Conservation (phyloP, 2,888 invertebrate genomes). For the Lycia hirtaria region DNA sequence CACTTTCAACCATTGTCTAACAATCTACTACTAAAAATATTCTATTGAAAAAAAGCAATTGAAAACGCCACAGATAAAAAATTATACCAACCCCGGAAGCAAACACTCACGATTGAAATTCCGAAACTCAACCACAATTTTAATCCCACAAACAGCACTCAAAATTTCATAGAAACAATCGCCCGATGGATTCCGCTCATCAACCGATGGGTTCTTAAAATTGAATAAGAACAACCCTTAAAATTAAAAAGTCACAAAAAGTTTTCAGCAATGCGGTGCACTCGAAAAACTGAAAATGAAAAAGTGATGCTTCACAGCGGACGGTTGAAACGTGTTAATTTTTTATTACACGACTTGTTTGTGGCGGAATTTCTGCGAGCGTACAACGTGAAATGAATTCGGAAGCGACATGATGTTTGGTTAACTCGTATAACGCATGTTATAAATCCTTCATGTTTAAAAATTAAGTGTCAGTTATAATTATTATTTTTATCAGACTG, state of each 20-base stretch:
- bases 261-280: constrained; percentile 26
- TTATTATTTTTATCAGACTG: no score
- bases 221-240: constrained; percentile 8
- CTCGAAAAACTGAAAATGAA: constrained; percentile 35
- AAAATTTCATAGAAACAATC: constrained; percentile 1
- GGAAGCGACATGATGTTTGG: neutral
- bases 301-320: constrained; percentile 31
- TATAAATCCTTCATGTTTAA: neutral
- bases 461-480: no score
- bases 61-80: no score
- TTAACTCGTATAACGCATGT: neutral
- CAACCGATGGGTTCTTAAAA: constrained; percentile 11
- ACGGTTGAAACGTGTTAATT: constrained; percentile 33
- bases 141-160: neutral
- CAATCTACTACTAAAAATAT: no score
- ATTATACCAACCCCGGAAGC: no score
- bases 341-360: constrained; percentile 35
- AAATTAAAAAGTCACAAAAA: constrained; percentile 26
- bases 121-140: neutral
- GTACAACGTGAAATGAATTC: constrained; percentile 15
- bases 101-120: neutral
- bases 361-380: constrained; percentile 19
- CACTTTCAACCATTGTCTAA: no score
- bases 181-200: constrained; percentile 8
- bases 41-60: no score